phyloP scores from a whole-genome alignment of 2,113 vertebrate species.

The Hippocampus zosterae region DNA sequence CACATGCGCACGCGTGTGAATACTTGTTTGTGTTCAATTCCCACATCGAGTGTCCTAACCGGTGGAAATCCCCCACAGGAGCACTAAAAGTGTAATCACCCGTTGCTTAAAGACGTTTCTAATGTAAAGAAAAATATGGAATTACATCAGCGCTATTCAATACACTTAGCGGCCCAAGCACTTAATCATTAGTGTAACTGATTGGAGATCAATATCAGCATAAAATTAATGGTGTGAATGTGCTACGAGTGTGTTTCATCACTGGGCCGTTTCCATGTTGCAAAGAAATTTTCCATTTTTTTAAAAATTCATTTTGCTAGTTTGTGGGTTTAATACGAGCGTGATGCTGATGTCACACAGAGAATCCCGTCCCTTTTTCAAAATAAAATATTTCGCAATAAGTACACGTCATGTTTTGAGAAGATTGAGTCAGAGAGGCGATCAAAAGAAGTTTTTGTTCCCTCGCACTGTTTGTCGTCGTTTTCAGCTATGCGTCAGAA shows the following conservation, averaged over 20 bases:
- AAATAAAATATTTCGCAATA: too few relatives aligned
- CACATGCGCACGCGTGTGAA: not conserved
- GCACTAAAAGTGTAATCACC: conserved; percentile 12
- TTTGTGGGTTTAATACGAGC: too few relatives aligned
- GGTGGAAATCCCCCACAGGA: not conserved
- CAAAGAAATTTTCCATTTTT: too few relatives aligned
- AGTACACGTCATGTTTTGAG: too few relatives aligned
- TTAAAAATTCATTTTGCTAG: too few relatives aligned
- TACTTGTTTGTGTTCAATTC: conserved; percentile 2
- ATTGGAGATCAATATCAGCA: conserved; percentile 9
- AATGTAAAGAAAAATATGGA: conserved; percentile 15
- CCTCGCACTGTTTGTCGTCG: not conserved
- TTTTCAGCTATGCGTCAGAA: not conserved
- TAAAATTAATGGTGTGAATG: conserved; percentile 6
- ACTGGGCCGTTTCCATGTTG: too few relatives aligned
- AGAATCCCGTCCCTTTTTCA: too few relatives aligned
- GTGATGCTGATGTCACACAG: too few relatives aligned
- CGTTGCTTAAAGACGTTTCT: conserved; percentile 1
- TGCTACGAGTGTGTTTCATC: not conserved
- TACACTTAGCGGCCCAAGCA: conserved; percentile 9
- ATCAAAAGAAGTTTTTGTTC: too few relatives aligned
- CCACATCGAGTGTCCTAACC: conserved; percentile 1
- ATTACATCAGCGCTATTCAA: conserved; percentile 13
- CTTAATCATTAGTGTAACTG: conserved; percentile 11
- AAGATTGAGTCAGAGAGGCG: too few relatives aligned